Conservation (phyloP, 2,113 vertebrate species). For the Siniperca knerii region DNA sequence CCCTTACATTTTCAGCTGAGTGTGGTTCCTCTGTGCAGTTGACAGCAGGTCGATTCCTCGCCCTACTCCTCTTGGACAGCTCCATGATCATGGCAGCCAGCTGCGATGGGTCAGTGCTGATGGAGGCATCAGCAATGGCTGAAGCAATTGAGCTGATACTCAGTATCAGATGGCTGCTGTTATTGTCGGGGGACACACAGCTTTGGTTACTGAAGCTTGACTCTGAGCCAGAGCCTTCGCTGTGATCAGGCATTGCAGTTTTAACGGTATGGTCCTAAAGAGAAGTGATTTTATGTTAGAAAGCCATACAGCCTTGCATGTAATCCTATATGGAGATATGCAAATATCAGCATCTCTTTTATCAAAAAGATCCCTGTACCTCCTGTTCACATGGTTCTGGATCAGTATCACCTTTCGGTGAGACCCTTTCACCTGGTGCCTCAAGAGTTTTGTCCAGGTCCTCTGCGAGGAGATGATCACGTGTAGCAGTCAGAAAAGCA, state of each 20-base stretch:
- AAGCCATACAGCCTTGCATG: not conserved
- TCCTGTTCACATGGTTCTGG: conserved; percentile 49
- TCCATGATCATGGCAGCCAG: conserved; percentile 93
- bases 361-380: conserved; percentile 25
- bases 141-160: conserved; percentile 95
- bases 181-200: conserved; percentile 44
- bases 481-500: not conserved
- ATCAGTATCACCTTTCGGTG: conserved; percentile 61
- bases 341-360: not conserved
- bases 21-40: conserved; percentile 17
- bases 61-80: conserved; percentile 87
- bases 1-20: conserved; percentile 47
- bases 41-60: not conserved
- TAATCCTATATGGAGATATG: not conserved
- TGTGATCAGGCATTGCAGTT: conserved; percentile 20
- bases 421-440: conserved; percentile 64
- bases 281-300: not conserved
- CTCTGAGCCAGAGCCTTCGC: conserved; percentile 35
- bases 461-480: conserved; percentile 71
- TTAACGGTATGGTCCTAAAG: conserved; percentile 20
- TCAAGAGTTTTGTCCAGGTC: conserved; percentile 82
- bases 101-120: conserved; percentile 91
- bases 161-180: conserved; percentile 82
- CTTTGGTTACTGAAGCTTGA: conserved; percentile 55
- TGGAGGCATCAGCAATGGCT: conserved; percentile 92